Base-by-base conservation (phyloP, 2,888 invertebrate genomes). In the Sipha maydis region DNA sequence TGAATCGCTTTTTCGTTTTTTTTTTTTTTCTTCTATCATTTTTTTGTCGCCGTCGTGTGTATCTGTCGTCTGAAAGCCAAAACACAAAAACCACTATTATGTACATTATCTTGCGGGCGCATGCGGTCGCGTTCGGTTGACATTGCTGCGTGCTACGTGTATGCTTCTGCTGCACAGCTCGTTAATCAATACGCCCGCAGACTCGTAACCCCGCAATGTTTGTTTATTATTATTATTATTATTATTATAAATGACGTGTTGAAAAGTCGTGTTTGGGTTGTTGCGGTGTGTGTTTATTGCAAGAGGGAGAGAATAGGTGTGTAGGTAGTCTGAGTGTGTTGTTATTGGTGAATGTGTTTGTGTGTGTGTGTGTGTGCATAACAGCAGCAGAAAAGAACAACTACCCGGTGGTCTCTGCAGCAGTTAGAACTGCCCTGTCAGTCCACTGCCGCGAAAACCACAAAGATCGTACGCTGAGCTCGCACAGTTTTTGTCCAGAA, bases 191-290 rank as follows among this genome's bases (percentile, higher is more conserved):
- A 69, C 67, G 69, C 54, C 78, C 77, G 48, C 48, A 31, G 34
- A 48, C 56, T 25, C 41, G 41, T 54, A 38, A 1, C 21, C 25
- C 17, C 61, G 61, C 25, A 34, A 73, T 34, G 71, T 83, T 31
- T 54, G 84, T 28, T 76, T 54, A 54, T 75, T 56, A 56, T 83
- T n/a, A 21, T 69, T 56, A 56, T 83, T n/a, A 21, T 69, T 69
- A 28, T 48, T 31, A 19, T 67, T 19, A 28, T 79, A 54, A 61
- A 38, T 25, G 76, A 67, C 76, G 84, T 67, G 84, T 67, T 28
- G 84, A 77, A 77, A 85, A 84, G 84, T 76, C 84, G 61, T 41
- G 84, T 85, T 85, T 41, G 56, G 75, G 83, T 75, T 84, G 54
- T 28, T 21, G 28, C 0, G 21, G 71, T 69, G 8, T 21, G 34